Conservation (phyloP, 2,113 vertebrate genomes). For the Lamprologus sp. region DNA sequence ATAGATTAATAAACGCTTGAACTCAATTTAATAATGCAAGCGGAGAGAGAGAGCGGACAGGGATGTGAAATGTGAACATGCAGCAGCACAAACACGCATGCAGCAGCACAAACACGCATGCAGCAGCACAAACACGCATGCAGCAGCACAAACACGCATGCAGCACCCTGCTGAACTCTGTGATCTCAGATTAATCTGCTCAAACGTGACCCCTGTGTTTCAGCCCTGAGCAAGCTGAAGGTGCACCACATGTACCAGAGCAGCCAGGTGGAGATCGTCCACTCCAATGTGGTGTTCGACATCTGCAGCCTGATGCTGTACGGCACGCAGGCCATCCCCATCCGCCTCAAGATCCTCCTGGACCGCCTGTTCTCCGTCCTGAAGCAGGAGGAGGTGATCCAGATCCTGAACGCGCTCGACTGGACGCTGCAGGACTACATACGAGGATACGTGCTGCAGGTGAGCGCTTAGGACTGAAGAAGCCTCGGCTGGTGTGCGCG, state of each 20-base stretch:
- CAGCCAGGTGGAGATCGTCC: slow-evolving; percentile 96
- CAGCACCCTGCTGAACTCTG: background rate
- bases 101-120: background rate
- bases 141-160: background rate
- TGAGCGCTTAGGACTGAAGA: background rate
- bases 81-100: background rate
- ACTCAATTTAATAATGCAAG: background rate
- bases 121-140: too few species aligned
- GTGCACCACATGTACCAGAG: slow-evolving; percentile 84
- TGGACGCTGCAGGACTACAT: slow-evolving; percentile 98
- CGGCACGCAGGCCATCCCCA: slow-evolving; percentile 91
- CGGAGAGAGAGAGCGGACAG: background rate
- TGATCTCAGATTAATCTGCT: background rate
- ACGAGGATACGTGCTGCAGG: slow-evolving; percentile 96
- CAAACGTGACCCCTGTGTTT: slow-evolving; percentile 9
- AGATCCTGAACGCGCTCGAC: slow-evolving; percentile 91
- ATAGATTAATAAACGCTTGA: background rate
- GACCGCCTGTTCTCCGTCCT: slow-evolving; percentile 97
- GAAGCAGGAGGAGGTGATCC: slow-evolving; percentile 93
- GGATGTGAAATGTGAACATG: background rate
- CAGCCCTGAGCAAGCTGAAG: slow-evolving; percentile 94
- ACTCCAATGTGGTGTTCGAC: slow-evolving; percentile 95
- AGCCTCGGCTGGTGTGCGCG: background rate
- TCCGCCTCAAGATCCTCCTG: slow-evolving; percentile 95
- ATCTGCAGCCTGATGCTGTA: slow-evolving; percentile 98